phyloP scores from a whole-genome alignment of 2,888 invertebrate genomes.

The Plebejus argus region DNA sequence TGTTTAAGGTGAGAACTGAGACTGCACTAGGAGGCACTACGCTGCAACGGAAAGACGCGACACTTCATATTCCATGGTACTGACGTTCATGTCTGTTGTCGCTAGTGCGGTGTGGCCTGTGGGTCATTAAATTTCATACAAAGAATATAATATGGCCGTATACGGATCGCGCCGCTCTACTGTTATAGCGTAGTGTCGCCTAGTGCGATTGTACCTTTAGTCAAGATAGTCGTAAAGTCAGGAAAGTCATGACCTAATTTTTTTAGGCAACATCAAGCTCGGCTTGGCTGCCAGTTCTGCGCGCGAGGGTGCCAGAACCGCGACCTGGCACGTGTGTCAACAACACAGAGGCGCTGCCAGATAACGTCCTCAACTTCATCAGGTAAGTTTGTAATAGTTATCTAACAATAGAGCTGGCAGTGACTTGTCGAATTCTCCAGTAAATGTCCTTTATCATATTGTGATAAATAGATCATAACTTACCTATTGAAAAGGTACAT shows the following conservation, averaged over 20 bases:
- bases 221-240: neutral
- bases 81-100: too few relatives aligned
- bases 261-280: constrained; percentile 81
- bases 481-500: neutral
- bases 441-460: neutral
- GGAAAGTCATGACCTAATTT: constrained; percentile 9
- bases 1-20: too few relatives aligned
- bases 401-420: neutral
- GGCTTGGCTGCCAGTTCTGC: constrained; percentile 85
- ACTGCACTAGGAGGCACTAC: too few relatives aligned
- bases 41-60: too few relatives aligned
- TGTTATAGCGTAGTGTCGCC: too few relatives aligned
- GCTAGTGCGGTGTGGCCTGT: too few relatives aligned
- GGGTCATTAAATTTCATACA: too few relatives aligned
- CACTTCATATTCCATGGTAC: too few relatives aligned
- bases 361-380: constrained; percentile 85
- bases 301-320: constrained; percentile 82
- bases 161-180: too few relatives aligned
- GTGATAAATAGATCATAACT: too few relatives aligned
- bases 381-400: constrained; percentile 60
- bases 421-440: neutral
- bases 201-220: too few relatives aligned
- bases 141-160: too few relatives aligned
- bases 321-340: constrained; percentile 85
- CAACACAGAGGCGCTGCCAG: constrained; percentile 83